These are phyloP conservation scores for Conus ventricosus DNA, from an alignment of 1,140 invertebrate genomes.

Conservation along the genomic window DNA sequence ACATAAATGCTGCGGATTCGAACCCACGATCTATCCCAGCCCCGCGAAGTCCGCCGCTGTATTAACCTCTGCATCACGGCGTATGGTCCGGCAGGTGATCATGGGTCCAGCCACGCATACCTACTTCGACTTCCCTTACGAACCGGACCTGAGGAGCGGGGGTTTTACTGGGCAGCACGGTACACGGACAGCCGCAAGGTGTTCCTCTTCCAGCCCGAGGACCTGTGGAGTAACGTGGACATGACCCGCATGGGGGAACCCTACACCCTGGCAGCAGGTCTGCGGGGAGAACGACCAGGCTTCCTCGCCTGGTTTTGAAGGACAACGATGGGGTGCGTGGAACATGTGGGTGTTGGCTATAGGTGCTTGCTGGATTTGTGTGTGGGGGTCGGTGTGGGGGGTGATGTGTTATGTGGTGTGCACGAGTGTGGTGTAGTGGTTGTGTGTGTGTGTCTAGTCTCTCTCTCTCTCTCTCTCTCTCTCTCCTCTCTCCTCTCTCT, in stretches of 20 bases:
- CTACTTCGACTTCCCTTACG: slow-evolving; percentile 71
- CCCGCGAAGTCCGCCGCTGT: background rate
- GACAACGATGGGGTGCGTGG: slow-evolving; percentile 58
- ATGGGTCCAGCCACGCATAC: slow-evolving; percentile 66
- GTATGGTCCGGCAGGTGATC: slow-evolving; percentile 58
- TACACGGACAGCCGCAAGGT: slow-evolving; percentile 56
- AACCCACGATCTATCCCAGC: too few relatives aligned
- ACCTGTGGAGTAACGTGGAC: slow-evolving; percentile 63
- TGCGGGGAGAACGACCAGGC: slow-evolving; percentile 47
- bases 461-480: background rate
- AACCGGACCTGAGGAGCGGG: slow-evolving; percentile 68
- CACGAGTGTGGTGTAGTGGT: background rate
- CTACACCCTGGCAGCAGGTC: slow-evolving; percentile 46
- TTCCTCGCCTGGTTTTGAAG: slow-evolving; percentile 52
- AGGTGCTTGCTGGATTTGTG: background rate
- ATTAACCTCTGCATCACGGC: background rate
- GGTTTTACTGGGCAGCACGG: slow-evolving; percentile 69
- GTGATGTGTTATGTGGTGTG: background rate
- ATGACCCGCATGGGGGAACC: slow-evolving; percentile 53
- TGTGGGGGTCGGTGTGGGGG: background rate
- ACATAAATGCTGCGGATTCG: too few relatives aligned
- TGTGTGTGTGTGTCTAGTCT: background rate
- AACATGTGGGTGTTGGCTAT: background rate
- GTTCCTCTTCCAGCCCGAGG: slow-evolving; percentile 58
- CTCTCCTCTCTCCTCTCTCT: too few relatives aligned